Conservation (phyloP, 2,113 vertebrate genomes). For the Anser cygnoides region DNA sequence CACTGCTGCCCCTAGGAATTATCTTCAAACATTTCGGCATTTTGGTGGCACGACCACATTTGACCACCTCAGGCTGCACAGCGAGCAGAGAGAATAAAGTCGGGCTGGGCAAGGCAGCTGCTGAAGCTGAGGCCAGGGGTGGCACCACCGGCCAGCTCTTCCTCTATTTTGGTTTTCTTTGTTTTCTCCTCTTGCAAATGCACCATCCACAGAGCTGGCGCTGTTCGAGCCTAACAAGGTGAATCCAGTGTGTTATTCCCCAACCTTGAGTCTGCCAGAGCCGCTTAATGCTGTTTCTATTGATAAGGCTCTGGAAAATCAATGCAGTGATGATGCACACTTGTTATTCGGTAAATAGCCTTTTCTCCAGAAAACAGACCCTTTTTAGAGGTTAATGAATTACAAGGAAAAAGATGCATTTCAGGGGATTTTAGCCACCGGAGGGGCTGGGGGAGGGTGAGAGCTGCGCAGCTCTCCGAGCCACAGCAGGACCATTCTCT, state of each 20-base stretch:
- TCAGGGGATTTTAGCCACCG: background rate
- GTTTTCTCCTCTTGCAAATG: background rate
- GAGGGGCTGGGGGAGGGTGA: background rate
- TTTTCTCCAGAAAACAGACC: background rate
- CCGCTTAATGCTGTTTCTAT: background rate
- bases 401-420: background rate
- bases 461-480: accelerated
- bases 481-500: background rate
- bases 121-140: accelerated
- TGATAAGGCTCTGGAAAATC: background rate
- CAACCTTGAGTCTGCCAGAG: background rate
- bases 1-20: accelerated
- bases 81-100: accelerated
- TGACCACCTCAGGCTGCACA: accelerated
- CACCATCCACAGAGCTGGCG: accelerated
- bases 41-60: background rate
- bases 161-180: accelerated
- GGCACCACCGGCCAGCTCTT: background rate
- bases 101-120: accelerated
- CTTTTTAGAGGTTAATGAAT: background rate
- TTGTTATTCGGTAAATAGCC: background rate
- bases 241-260: accelerated
- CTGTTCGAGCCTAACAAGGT: background rate
- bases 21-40: accelerated
- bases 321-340: accelerated